These are phyloP conservation scores for Ctenicera cuprea DNA, from an alignment of 2,888 invertebrate genomes.

Conservation along the genomic window DNA sequence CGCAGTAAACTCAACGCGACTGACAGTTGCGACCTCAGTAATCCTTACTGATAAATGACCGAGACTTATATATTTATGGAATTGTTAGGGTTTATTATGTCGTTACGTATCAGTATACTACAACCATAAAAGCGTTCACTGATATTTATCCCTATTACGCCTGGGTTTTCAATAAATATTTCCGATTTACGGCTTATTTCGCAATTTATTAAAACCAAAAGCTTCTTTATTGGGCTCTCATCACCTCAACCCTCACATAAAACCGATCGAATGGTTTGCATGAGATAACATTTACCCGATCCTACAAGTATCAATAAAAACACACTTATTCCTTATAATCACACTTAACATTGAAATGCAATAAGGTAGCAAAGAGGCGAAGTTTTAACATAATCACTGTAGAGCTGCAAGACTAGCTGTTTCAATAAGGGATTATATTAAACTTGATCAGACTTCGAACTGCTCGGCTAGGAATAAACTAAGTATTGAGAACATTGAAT, in stretches of 20 bases:
- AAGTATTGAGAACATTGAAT: too few species aligned
- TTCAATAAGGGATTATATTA: too few species aligned
- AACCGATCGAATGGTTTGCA: slow-evolving; percentile 19
- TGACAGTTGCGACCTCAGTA: slow-evolving; percentile 65
- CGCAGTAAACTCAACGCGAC: slow-evolving; percentile 65
- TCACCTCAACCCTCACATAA: slow-evolving; percentile 32
- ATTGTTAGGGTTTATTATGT: slow-evolving; percentile 64
- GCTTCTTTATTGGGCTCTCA: slow-evolving; percentile 28
- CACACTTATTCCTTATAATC: slow-evolving; percentile 1
- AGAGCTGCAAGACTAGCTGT: too few species aligned
- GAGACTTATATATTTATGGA: slow-evolving; percentile 64
- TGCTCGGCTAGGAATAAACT: too few species aligned
- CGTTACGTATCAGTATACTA: slow-evolving; percentile 52
- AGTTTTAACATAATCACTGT: too few species aligned
- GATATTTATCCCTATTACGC: slow-evolving; percentile 46
- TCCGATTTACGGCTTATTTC: slow-evolving; percentile 42
- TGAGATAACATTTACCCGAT: slow-evolving; percentile 8
- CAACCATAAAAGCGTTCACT: slow-evolving; percentile 49
- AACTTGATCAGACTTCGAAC: too few species aligned
- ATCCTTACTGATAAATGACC: slow-evolving; percentile 67
- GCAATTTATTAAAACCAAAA: slow-evolving; percentile 41
- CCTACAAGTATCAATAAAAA: neutral
- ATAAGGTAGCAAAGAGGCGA: neutral
- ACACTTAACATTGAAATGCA: neutral
- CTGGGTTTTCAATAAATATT: slow-evolving; percentile 46